Conservation (phyloP, 2,888 invertebrate species). For the Teleogryllus oceanicus region DNA sequence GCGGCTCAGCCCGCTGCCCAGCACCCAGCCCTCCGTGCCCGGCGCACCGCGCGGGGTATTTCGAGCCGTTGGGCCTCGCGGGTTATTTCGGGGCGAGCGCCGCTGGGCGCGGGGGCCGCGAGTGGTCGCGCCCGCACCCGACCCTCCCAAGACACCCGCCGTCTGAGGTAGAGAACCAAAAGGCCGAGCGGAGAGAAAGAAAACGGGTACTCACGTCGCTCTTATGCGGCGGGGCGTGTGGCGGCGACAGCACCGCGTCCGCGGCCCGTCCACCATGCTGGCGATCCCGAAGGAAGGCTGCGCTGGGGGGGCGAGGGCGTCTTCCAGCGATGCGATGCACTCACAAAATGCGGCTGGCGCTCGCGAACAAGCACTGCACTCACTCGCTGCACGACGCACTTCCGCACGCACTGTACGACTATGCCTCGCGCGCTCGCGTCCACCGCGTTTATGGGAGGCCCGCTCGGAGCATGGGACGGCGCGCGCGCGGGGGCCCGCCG, state of each 20-base stretch:
- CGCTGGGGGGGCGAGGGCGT: neutral
- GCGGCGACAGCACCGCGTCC: conserved; percentile 34
- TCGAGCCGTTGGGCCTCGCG: neutral
- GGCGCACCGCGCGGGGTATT: too few species aligned
- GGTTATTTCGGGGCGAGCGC: neutral
- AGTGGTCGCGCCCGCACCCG: too few species aligned
- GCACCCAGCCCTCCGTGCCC: too few species aligned
- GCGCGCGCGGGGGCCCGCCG: neutral
- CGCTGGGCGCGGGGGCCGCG: too few species aligned
- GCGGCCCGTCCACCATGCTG: conserved; percentile 24
- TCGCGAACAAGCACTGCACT: neutral
- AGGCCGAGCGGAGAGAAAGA: neutral
- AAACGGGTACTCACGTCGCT: conserved; percentile 25
- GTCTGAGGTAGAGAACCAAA: neutral
- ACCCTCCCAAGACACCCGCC: too few species aligned
- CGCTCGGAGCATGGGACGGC: neutral
- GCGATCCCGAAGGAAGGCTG: neutral
- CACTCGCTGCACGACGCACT: neutral
- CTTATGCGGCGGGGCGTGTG: conserved; percentile 34
- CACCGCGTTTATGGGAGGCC: neutral
- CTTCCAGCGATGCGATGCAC: too few species aligned
- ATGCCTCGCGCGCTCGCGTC: neutral
- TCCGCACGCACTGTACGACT: neutral
- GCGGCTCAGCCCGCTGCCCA: too few species aligned
- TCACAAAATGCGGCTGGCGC: too few species aligned